phyloP scores from a whole-genome alignment of 2,797 vertebrate species.

The Furcifer pardalis region DNA sequence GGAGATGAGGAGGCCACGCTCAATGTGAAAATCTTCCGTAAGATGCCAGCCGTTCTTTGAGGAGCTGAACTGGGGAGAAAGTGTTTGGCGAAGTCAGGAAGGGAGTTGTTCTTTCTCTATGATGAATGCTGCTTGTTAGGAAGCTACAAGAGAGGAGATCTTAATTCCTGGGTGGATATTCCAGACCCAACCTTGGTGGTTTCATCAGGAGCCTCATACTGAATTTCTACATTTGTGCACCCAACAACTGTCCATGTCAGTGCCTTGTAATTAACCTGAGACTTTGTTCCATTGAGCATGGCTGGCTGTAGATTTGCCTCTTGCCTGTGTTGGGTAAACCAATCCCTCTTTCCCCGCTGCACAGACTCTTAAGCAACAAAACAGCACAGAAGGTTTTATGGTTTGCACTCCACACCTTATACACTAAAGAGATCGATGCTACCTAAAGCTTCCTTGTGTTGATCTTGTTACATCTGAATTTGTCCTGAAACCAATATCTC shows the following conservation, averaged over 20 bases:
- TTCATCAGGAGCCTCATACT: not conserved
- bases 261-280: not conserved
- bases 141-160: not conserved
- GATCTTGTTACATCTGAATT: not conserved
- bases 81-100: too few species aligned
- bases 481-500: not conserved
- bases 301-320: too few species aligned
- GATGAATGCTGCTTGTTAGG: not conserved
- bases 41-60: slow-evolving; percentile 58
- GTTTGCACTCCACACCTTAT: too few species aligned
- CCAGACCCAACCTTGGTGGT: not conserved
- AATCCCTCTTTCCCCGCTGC: not conserved
- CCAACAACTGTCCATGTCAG: not conserved
- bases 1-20: slow-evolving; percentile 90
- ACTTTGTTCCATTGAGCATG: not conserved
- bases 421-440: not conserved
- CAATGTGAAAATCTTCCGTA: slow-evolving; percentile 97
- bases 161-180: too few species aligned
- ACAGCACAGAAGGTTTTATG: not conserved
- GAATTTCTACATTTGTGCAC: not conserved
- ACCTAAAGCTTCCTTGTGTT: too few species aligned
- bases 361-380: not conserved
- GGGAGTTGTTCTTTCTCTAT: not conserved
- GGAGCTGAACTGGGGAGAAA: not conserved
- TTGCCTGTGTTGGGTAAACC: not conserved